Base-by-base conservation (phyloP, 2,113 vertebrate species). In the Crocuta crocuta region DNA sequence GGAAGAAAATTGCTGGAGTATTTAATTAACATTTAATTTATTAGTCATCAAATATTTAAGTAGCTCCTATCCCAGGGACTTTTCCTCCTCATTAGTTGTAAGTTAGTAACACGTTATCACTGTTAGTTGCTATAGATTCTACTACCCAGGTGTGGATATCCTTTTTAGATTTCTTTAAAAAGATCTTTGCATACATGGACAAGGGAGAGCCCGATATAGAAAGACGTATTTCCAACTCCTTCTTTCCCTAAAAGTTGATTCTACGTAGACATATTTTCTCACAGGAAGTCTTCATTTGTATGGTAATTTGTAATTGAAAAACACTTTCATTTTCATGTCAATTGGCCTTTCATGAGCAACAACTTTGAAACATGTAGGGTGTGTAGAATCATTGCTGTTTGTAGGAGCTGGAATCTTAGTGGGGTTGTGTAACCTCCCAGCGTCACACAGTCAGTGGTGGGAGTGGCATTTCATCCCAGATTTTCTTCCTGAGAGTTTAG, bases 21-120 rank as follows among this genome's bases (percentile, higher is more conserved):
- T 98, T 99, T 99, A 99, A 98, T 99, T 99, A 99, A 98, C 99
- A 98, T 99, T 99, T 99, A 99, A 99, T 99, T 99, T 99, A 99
- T 99, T 99, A 98, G 95, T 98, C 98, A 99, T 99, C 98, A 99
- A 99, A 99, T 99, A 99, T 99, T 99, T 99, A 99, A 98, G 98
- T 98, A 98, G 97, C 61, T 98, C 91, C 96, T 98, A 96, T 98
- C 89, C 97, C 96, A 98, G 92, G 68, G 89, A 94, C 94, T 98
- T 98, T 98, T 98, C 96, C 89, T 97, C 98, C 97, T 97, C 92
- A 89, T 97, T 97, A 96, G 92, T 87, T 96, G 50, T 58, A 92
- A 92, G 90, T 94, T 94, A 89, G 83, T 96, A 95, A 82, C 81
- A 96, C 73, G 76, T 95, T 97, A 84, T 65, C 80, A 94, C 85